phyloP scores from a whole-genome alignment of 1,140 invertebrate genomes.

The Heliothis subflexa region DNA sequence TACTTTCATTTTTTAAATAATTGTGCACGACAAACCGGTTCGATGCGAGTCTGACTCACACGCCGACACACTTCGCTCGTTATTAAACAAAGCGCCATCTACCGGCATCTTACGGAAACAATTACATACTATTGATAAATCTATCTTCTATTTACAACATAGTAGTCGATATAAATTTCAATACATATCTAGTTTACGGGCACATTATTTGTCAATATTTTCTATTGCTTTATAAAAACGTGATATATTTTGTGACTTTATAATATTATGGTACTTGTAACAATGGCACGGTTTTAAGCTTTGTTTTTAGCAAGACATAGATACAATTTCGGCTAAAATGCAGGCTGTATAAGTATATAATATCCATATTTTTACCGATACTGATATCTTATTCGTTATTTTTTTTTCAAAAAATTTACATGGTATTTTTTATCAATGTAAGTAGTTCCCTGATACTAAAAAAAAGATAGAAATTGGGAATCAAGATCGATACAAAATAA shows the following conservation, averaged over 20 bases:
- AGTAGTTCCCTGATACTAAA: no score
- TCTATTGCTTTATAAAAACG: not conserved
- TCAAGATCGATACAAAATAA: not conserved
- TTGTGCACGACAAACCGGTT: conserved; percentile 26
- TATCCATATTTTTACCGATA: no score
- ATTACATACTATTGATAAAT: not conserved
- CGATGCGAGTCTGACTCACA: conserved; percentile 32
- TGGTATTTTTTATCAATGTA: not conserved
- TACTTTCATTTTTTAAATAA: conserved; percentile 35
- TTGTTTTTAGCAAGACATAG: not conserved
- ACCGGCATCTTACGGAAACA: not conserved
- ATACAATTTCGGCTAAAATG: not conserved
- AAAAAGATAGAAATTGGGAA: not conserved
- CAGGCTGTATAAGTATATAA: no score
- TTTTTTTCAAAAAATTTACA: not conserved
- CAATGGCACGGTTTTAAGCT: conserved; percentile 11
- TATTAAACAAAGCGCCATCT: conserved; percentile 18
- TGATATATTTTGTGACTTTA: conserved; percentile 21
- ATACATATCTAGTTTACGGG: not conserved
- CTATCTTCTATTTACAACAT: not conserved
- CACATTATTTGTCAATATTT: not conserved
- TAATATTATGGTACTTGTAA: conserved; percentile 23
- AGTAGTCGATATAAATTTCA: not conserved
- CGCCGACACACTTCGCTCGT: conserved; percentile 17
- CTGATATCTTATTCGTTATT: no score